phyloP scores from a whole-genome alignment of 2,797 vertebrate species.

The Melopsittacus undulatus region DNA sequence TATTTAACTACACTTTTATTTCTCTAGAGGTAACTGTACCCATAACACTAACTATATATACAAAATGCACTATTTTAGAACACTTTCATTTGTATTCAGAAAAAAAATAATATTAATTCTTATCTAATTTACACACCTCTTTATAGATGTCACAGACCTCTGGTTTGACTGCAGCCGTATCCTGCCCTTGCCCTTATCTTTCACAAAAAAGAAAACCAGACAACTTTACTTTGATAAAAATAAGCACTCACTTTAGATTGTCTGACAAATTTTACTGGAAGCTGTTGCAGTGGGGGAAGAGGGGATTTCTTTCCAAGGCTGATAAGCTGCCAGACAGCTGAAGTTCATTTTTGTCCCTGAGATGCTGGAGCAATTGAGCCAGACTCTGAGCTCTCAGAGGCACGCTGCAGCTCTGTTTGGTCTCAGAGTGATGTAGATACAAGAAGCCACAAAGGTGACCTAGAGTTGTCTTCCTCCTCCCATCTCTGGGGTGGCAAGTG shows the following conservation, averaged over 20 bases:
- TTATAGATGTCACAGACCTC: background rate
- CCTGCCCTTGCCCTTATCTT: background rate
- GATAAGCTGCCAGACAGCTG: background rate
- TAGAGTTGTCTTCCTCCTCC: background rate
- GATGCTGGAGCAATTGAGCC: background rate
- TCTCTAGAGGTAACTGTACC: background rate
- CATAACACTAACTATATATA: background rate
- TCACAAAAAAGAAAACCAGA: background rate
- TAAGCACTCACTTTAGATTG: background rate
- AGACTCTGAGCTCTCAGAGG: background rate
- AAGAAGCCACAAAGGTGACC: constrained; percentile 23
- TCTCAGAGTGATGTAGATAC: accelerated
- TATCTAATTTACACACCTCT: background rate
- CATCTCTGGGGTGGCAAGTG: background rate
- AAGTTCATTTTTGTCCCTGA: background rate
- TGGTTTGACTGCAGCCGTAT: background rate
- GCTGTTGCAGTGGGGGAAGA: background rate
- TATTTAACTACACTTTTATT: background rate
- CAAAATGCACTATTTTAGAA: background rate
- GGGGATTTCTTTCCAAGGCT: background rate
- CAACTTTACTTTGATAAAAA: background rate
- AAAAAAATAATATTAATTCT: background rate
- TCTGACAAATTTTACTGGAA: background rate
- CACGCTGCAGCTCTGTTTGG: accelerated
- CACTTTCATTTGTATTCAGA: background rate